Conservation (phyloP, 2,113 vertebrate species). For the Corydoras sp. region DNA sequence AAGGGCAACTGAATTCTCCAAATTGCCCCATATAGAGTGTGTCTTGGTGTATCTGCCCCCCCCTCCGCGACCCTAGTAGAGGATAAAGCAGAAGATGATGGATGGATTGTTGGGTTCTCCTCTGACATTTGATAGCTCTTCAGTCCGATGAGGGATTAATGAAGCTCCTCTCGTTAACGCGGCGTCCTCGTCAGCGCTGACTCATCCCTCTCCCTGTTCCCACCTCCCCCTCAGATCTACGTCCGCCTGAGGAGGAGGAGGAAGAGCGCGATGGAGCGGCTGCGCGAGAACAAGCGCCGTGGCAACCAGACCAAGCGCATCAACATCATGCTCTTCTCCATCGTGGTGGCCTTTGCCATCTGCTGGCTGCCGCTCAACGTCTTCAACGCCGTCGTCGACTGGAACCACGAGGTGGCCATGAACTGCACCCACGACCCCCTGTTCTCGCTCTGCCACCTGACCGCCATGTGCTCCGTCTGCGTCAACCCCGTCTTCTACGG, state of each 20-base stretch:
- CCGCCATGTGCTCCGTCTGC: constrained; percentile 82
- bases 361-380: constrained; percentile 85
- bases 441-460: constrained; percentile 81
- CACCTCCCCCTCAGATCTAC: constrained; percentile 70
- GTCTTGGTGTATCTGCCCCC: no score
- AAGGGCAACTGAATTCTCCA: no score
- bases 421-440: constrained; percentile 78
- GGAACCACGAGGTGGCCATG: constrained; percentile 75
- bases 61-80: no score
- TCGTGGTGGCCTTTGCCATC: constrained; percentile 78
- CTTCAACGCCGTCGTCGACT: constrained; percentile 80
- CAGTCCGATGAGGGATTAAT: no score
- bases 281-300: constrained; percentile 78
- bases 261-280: constrained; percentile 79
- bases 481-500: constrained; percentile 85
- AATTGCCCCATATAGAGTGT: no score
- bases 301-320: constrained; percentile 77
- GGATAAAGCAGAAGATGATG: no score
- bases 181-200: no score
- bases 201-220: not conserved
- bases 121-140: no score
- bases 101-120: no score
- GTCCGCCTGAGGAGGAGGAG: constrained; percentile 74
- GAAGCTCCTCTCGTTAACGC: no score
- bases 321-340: constrained; percentile 80